Conservation (phyloP, 64 coral and sea anemone genomes). For the Stichodactyla mertensii region DNA sequence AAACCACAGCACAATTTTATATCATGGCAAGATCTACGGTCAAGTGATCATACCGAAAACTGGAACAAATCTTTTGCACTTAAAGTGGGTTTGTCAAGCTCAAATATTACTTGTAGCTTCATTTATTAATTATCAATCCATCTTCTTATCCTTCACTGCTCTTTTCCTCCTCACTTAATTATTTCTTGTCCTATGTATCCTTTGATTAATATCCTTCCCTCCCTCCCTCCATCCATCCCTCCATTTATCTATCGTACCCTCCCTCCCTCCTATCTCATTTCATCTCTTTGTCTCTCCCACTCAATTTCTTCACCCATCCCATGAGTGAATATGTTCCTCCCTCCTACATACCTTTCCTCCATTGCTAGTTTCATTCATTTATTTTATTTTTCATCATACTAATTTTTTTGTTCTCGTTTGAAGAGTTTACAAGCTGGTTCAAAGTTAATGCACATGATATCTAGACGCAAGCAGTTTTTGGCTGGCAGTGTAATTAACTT, state of each 20-base stretch:
- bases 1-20: slow-evolving; percentile 90
- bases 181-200: too few species aligned
- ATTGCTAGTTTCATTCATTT: not conserved
- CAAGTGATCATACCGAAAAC: slow-evolving; percentile 44
- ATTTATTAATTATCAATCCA: not conserved
- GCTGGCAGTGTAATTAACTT: slow-evolving; percentile 94
- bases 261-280: not conserved
- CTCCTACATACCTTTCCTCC: not conserved
- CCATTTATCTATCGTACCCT: not conserved
- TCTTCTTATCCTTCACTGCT: not conserved
- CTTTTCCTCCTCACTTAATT: not conserved
- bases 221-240: not conserved
- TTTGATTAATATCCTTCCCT: not conserved
- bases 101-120: not conserved
- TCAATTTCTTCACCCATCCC: too few species aligned
- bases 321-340: too few species aligned
- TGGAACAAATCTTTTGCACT: slow-evolving; percentile 94
- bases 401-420: not conserved
- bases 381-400: not conserved
- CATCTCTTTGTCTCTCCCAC: not conserved
- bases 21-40: slow-evolving; percentile 88
- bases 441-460: slow-evolving; percentile 89
- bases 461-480: slow-evolving; percentile 80
- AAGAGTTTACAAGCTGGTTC: slow-evolving; percentile 79
- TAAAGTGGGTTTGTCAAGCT: slow-evolving; percentile 43